phyloP scores from a whole-genome alignment of 37 sponge, comb jelly and placozoan genomes.

The Aphrocallistes beatrix region DNA sequence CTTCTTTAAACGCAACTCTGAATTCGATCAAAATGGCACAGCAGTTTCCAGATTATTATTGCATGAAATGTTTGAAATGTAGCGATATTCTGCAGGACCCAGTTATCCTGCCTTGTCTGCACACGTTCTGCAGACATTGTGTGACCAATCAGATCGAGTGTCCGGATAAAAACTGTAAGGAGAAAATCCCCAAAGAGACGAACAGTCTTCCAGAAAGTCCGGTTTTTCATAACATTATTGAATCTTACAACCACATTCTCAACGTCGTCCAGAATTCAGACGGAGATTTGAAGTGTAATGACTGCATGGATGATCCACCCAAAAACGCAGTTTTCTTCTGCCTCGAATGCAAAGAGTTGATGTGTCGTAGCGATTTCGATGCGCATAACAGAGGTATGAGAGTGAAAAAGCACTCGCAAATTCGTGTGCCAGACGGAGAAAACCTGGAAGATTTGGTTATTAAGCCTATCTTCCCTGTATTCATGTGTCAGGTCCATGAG shows the following conservation, averaged over 20 bases:
- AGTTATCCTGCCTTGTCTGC: background rate
- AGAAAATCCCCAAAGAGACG: background rate
- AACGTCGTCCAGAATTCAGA: background rate
- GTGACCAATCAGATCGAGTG: background rate
- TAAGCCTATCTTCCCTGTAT: background rate
- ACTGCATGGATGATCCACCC: background rate
- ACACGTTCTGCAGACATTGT: background rate
- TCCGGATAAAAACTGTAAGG: background rate
- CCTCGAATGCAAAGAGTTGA: background rate
- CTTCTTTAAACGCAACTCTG: no score
- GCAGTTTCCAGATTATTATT: background rate
- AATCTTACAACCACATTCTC: background rate
- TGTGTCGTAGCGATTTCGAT: background rate
- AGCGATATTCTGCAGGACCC: background rate
- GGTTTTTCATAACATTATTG: background rate
- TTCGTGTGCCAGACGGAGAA: background rate
- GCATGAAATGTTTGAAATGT: background rate
- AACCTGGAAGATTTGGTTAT: background rate
- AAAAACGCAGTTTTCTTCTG: background rate
- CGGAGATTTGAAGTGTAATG: background rate
- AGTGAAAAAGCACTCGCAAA: background rate
- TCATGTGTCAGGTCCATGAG: background rate
- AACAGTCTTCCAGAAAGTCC: background rate
- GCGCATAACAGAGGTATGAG: background rate
- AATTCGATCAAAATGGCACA: no score